Evolutionary conservation across 2,113 vertebrate genomes (phyloP).

Genomic region (Cyprinodon tularosa): DNA sequence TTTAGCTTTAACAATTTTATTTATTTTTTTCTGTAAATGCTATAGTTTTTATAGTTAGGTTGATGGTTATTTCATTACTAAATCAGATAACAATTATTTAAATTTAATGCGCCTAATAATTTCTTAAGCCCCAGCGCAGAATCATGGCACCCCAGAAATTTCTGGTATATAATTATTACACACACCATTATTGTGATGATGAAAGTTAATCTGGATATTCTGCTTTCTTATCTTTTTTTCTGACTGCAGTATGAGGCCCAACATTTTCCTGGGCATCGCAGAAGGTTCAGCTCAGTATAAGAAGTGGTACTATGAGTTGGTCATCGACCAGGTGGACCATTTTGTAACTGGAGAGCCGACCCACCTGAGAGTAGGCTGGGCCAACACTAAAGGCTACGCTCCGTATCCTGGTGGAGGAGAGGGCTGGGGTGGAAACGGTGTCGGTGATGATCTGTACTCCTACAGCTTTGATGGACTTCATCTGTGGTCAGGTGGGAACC

Average conservation of each 20-base stretch:
- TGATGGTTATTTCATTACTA: too few relatives aligned
- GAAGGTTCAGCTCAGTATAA: conserved; percentile 97
- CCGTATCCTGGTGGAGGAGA: conserved; percentile 97
- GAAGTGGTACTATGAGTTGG: conserved; percentile 97
- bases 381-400: conserved; percentile 92
- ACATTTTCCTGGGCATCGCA: conserved; percentile 93
- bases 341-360: conserved; percentile 93
- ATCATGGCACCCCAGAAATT: background rate
- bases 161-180: background rate
- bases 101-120: too few relatives aligned
- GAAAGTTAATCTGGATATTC: background rate
- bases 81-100: background rate
- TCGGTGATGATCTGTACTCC: conserved; percentile 94
- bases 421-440: conserved; percentile 97
- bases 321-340: conserved; percentile 96
- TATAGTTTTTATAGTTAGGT: too few relatives aligned
- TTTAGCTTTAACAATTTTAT: too few relatives aligned
- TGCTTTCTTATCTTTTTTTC: conserved; percentile 3
- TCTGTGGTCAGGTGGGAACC: conserved; percentile 91
- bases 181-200: background rate
- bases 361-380: conserved; percentile 95
- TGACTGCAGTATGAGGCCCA: conserved; percentile 90
- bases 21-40: too few relatives aligned
- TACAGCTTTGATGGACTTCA: conserved; percentile 96
- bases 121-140: too few relatives aligned